Base-by-base conservation (phyloP, 2,888 invertebrate genomes). In the Digitonthophagus gazella region DNA sequence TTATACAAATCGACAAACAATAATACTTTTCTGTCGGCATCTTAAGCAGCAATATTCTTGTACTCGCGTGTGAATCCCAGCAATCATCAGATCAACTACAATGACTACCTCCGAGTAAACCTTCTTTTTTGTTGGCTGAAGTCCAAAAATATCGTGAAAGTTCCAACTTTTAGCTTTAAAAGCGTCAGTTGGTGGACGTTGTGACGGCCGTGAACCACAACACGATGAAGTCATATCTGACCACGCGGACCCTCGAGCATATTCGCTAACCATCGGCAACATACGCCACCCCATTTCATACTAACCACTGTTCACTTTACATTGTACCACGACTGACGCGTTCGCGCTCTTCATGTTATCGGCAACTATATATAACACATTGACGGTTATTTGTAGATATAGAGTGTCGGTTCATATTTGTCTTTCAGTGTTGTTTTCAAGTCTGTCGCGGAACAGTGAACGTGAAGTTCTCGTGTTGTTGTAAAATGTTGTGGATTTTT, bases 301-400 rank as follows among this genome's bases (percentile, higher is more conserved):
- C 70, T 73, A 66, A 74, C 74, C 66, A 66, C 61, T 58, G 74
- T 76, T 73, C 74, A 75, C 75, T 76, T 76, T 76, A 78, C 79
- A 78, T 79, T 79, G 77, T 78, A 77, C 77, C 76, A 75, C 77
- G 78, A 76, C 28, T 77, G 76, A 77, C 77, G 76, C 76, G 75
- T 75, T 75, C 54, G 6, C 11, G 56, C 20, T 16, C 64, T 64
- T 44, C 28, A 44, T 44, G 11, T 44, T 11, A 44, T 44, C 71
- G 67, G 67, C 61, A 69, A 44, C 28, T 11, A 2, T 8, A 11
- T 44, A 44, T n/a, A 74, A 72, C 75, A 76, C 74, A 73, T 74
- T 75, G 75, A 74, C 74, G 28, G 11, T 44, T 44, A 44, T 44
- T 44, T 44, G 28, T 44, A 44, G 11, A 44, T 44, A 44, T n/a